Evolutionary conservation across 2,113 vertebrate species (phyloP), one percentile per base, ranked within the genome.

Genomic region (Elephantulus edwardii): DNA sequence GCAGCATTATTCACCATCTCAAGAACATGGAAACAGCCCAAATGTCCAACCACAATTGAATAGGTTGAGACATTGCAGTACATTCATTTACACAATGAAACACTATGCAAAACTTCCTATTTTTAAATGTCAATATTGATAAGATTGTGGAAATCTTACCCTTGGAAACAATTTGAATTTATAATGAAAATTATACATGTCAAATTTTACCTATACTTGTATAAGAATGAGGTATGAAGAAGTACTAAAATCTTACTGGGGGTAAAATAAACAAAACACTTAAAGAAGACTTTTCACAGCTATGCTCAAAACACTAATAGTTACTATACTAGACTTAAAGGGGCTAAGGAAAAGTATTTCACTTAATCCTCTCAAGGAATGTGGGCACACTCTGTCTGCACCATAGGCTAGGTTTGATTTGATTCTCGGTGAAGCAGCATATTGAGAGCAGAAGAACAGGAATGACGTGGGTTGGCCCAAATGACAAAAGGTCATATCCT

Each of bases 101-200:
- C n/a, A n/a, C n/a, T n/a, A n/a, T n/a, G n/a, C n/a, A n/a, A n/a
- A n/a, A n/a, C n/a, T n/a, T 48, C 88, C 84, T 85, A 62, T 33
- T 88, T 84, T 56, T 44, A 83, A 88, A 83, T 50, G 30, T 78
- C 22, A 88, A 64, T 86, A 89, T 75, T 40, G 72, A 46, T 26
- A 77, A 74, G 60, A 68, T n/a, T 68, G 17, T 2, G 81, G 64
- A 24, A 89, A 83, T 83, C 44, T 62, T 13, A 86, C 50, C 14
- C 30, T 78, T 85, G 70, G 13, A 64, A 90, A 62, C 33, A 56
- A 66, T 86, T 85, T 86, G 75, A 75, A 56, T 33, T 50, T 76
- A 74, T 3, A 42, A 68, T 50, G 20, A 83, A 86, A 77, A 40
- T 16, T 68, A 75, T 87, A 62, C 84, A 79, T 42, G 56, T 44